phyloP scores from a whole-genome alignment of 2,888 invertebrate species.

The Zootermopsis nevadensis region DNA sequence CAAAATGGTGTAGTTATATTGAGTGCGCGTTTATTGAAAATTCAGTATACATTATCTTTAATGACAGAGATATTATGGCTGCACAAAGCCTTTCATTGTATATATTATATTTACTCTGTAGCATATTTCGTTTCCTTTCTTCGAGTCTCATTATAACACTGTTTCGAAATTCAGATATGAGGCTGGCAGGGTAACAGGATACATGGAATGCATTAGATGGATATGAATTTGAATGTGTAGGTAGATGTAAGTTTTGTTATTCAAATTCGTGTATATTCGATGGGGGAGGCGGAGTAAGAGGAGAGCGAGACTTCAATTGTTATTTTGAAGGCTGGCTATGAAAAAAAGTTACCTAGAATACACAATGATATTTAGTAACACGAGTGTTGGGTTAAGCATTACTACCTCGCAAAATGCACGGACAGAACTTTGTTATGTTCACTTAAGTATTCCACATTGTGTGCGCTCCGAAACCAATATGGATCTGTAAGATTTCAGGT shows the following conservation, averaged over 20 bases:
- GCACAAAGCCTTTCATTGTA: not conserved
- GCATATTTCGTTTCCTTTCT: not conserved
- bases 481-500: too few species aligned
- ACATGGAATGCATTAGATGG: constrained; percentile 5
- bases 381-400: too few species aligned
- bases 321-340: not conserved
- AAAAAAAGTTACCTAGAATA: too few species aligned
- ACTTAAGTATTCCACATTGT: too few species aligned
- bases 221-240: constrained; percentile 34
- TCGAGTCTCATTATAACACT: not conserved
- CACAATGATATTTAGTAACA: too few species aligned
- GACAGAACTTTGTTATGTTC: too few species aligned
- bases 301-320: not conserved
- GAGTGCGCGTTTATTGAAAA: not conserved
- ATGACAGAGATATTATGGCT: not conserved
- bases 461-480: too few species aligned
- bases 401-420: too few species aligned
- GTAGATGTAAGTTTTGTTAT: constrained; percentile 28
- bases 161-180: not conserved
- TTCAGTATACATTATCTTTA: not conserved
- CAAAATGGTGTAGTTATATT: not conserved
- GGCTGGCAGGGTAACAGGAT: not conserved
- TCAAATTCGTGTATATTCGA: not conserved
- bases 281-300: too few species aligned
- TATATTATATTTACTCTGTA: not conserved